Conservation (phyloP, 2,797 vertebrate species). For the Alauda arvensis region DNA sequence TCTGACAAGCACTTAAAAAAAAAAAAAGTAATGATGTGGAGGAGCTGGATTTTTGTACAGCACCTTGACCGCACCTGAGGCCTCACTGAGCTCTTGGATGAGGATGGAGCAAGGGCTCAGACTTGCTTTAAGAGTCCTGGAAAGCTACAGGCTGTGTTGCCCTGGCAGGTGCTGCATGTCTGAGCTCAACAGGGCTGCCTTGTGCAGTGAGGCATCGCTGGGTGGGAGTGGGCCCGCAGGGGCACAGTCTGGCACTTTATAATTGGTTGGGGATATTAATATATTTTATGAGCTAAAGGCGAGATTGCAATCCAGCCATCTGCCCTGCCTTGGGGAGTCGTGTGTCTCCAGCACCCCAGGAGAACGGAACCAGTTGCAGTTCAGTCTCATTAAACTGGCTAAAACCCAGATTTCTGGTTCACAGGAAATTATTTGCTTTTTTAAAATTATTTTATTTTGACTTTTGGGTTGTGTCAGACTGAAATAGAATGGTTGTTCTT, state of each 20-base stretch:
- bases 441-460: background rate
- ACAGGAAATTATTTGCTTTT: conserved; percentile 19
- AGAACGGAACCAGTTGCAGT: background rate
- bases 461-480: background rate
- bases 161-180: background rate
- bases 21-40: background rate
- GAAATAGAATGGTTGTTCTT: background rate
- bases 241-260: background rate
- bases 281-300: conserved; percentile 5
- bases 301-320: conserved; percentile 9
- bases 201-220: rapidly evolving
- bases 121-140: background rate
- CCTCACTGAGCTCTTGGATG: background rate
- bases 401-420: background rate
- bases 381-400: conserved; percentile 13
- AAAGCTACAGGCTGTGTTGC: background rate
- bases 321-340: background rate
- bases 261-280: conserved; percentile 30
- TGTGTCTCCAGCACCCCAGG: background rate
- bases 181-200: background rate
- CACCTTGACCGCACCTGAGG: background rate
- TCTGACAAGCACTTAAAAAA: background rate
- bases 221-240: background rate
- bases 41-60: background rate
- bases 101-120: background rate